A percentile compares a stretch with the other conserved stretches of the same genome.
These are phyloP conservation scores for Lepidurus arcticus DNA, from an alignment of 1,140 invertebrate genomes.

Conservation along the genomic window DNA sequence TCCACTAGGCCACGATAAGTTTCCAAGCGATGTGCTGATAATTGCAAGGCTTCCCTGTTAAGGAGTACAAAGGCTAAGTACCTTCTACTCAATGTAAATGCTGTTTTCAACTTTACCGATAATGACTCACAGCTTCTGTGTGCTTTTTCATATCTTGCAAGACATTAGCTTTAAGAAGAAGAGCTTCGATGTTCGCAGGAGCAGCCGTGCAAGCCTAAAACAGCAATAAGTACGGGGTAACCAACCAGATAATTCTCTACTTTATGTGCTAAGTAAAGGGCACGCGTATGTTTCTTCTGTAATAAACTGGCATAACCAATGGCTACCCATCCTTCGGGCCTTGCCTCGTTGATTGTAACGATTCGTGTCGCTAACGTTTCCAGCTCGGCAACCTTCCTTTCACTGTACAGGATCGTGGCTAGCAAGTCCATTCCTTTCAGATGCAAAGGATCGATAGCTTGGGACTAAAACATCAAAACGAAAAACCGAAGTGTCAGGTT, in stretches of 20 bases:
- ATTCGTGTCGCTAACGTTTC: constrained; percentile 47
- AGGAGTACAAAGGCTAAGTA: background rate
- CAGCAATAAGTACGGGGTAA: constrained; percentile 33
- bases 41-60: constrained; percentile 56
- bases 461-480: constrained; percentile 45
- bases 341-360: constrained; percentile 45
- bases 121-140: constrained; percentile 62
- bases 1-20: constrained; percentile 65
- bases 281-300: constrained; percentile 51
- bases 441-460: constrained; percentile 54
- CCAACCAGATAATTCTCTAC: constrained; percentile 40
- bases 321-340: constrained; percentile 54
- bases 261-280: constrained; percentile 56
- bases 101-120: constrained; percentile 44
- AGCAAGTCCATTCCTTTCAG: constrained; percentile 51
- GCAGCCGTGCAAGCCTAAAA: constrained; percentile 47
- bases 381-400: constrained; percentile 48
- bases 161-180: constrained; percentile 62
- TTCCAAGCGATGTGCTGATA: constrained; percentile 56
- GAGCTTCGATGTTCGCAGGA: constrained; percentile 56
- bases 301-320: constrained; percentile 56
- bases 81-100: background rate
- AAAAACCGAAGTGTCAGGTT: constrained; percentile 9
- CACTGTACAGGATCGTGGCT: constrained; percentile 47
- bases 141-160: constrained; percentile 65